Conservation (phyloP, 37 sponge, comb jelly and placozoan species). For the Hexactinellida sp. region DNA sequence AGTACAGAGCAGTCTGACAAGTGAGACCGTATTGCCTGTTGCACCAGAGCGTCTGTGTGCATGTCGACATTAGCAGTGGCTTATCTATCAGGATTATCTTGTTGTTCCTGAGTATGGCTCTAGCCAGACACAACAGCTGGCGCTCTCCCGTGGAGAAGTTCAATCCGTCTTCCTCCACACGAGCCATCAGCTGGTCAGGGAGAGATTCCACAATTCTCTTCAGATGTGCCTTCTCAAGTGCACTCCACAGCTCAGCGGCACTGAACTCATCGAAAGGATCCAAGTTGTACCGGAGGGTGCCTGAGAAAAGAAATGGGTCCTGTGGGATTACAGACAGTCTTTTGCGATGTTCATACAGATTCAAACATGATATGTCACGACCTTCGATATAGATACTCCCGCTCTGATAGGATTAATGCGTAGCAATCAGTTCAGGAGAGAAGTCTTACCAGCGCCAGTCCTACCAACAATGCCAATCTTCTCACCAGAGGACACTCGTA, state of each 20-base stretch:
- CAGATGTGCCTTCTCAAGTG: slow-evolving; percentile 66
- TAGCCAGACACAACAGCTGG: neutral
- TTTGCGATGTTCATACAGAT: neutral
- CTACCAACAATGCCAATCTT: slow-evolving; percentile 43
- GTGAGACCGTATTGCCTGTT: neutral
- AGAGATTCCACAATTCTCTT: slow-evolving; percentile 40
- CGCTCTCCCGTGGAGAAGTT: slow-evolving; percentile 29
- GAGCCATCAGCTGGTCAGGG: slow-evolving; percentile 27
- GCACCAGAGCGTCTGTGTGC: neutral
- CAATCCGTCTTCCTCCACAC: slow-evolving; percentile 70
- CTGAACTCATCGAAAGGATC: slow-evolving; percentile 71
- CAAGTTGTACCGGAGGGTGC: slow-evolving; percentile 67
- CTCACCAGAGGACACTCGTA: neutral
- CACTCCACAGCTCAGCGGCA: slow-evolving; percentile 74
- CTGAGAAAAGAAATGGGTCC: slow-evolving; percentile 94
- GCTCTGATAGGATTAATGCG: slow-evolving; percentile 28
- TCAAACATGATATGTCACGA: slow-evolving; percentile 14
- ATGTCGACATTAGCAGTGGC: neutral
- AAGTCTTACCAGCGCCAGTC: slow-evolving; percentile 36
- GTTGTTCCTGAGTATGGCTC: neutral
- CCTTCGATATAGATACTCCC: slow-evolving; percentile 28
- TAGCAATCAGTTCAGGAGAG: slow-evolving; percentile 24
- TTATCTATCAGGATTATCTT: neutral
- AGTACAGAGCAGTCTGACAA: neutral
- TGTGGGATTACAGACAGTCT: slow-evolving; percentile 17